Conservation (phyloP, 2,888 invertebrate genomes). For the Arctia plantaginis region DNA sequence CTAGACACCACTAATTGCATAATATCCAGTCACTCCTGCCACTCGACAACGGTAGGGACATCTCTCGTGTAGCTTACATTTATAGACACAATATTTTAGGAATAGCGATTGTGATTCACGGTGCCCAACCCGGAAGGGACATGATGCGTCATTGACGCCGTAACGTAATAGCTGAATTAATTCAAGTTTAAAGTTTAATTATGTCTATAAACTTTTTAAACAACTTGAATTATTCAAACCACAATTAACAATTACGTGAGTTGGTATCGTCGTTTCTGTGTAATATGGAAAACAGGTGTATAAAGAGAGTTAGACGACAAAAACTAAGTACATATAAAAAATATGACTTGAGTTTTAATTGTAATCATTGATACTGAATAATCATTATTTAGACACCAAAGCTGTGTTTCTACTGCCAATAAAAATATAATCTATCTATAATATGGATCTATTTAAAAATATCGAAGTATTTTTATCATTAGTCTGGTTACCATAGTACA, state of each 20-base stretch:
- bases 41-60: background rate
- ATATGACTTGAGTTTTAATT: background rate
- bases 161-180: constrained; percentile 11
- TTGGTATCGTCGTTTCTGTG: background rate
- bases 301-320: background rate
- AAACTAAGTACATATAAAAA: background rate
- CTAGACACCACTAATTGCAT: background rate
- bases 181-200: constrained; percentile 18
- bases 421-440: too few species aligned
- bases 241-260: constrained; percentile 1
- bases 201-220: constrained; percentile 12
- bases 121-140: constrained; percentile 23
- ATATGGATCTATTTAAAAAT: too few species aligned
- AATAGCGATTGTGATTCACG: constrained; percentile 11
- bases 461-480: too few species aligned
- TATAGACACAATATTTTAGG: background rate
- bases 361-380: background rate
- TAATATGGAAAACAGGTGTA: background rate
- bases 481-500: too few species aligned
- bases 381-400: background rate
- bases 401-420: background rate
- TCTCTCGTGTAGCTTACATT: background rate
- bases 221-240: constrained; percentile 6
- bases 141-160: constrained; percentile 9
- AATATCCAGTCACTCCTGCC: background rate